Conservation (phyloP, 2,797 vertebrate genomes). For the Gouania willdenowi region DNA sequence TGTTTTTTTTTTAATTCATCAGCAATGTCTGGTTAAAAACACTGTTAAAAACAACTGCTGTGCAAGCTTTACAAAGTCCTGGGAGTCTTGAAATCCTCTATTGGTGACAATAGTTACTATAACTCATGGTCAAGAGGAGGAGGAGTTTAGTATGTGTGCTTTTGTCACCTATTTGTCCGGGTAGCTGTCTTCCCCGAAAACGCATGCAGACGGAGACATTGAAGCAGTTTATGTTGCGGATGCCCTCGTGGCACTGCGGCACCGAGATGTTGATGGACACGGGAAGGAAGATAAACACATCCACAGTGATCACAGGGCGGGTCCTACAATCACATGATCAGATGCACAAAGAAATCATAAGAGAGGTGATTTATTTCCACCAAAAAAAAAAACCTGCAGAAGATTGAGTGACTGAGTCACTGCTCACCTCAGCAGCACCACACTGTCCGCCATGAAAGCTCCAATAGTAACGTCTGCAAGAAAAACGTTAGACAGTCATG, state of each 20-base stretch:
- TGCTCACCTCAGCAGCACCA: slow-evolving; percentile 91
- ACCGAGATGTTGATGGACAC: slow-evolving; percentile 93
- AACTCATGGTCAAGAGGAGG: neutral
- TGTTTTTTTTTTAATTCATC: no score
- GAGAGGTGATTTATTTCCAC: slow-evolving; percentile 1
- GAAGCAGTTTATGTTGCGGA: slow-evolving; percentile 88
- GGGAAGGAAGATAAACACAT: slow-evolving; percentile 86
- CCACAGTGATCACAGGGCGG: slow-evolving; percentile 89
- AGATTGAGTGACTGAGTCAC: neutral
- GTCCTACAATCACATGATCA: slow-evolving; percentile 72
- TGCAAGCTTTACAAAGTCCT: no score
- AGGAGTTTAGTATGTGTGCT: neutral
- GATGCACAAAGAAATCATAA: slow-evolving; percentile 10
- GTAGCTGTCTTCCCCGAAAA: slow-evolving; percentile 86
- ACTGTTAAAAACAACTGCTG: no score
- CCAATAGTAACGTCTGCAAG: slow-evolving; percentile 92
- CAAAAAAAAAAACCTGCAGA: neutral
- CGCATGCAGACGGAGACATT: slow-evolving; percentile 83
- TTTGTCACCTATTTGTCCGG: slow-evolving; percentile 86
- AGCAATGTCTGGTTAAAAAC: no score
- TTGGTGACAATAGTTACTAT: no score
- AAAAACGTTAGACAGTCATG: no score
- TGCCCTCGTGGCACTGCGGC: slow-evolving; percentile 90
- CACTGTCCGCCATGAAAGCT: slow-evolving; percentile 92
- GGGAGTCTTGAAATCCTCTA: no score